Evolutionary conservation across 2,888 invertebrate genomes (phyloP).

Genomic region (Leptinotarsa rubiginosa): DNA sequence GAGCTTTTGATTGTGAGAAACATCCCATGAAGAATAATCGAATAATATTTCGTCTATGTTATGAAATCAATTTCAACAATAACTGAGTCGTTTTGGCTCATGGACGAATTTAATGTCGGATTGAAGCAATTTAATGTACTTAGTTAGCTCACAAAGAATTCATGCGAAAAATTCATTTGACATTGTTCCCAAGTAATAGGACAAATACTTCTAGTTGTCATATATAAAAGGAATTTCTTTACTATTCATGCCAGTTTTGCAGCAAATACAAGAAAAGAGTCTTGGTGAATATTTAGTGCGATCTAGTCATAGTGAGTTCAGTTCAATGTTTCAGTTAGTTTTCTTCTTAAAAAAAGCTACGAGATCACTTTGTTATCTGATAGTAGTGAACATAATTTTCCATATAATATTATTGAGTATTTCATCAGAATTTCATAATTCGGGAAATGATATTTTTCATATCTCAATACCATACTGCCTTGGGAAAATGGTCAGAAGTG

Average conservation of each 20-base stretch:
- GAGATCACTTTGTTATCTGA: too few species aligned
- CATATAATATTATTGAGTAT: too few species aligned
- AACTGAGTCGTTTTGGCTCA: conserved; percentile 36
- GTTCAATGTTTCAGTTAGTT: neutral
- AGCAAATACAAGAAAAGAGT: neutral
- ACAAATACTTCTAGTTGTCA: conserved; percentile 27
- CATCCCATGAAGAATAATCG: neutral
- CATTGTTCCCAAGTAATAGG: conserved; percentile 44
- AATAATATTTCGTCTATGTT: conserved; percentile 16
- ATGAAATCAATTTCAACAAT: conserved; percentile 14
- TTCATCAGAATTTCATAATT: too few species aligned
- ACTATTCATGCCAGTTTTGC: conserved; percentile 25
- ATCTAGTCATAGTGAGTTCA: neutral
- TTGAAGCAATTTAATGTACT: conserved; percentile 42
- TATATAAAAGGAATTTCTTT: conserved; percentile 40
- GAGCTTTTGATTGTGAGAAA: neutral
- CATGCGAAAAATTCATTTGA: conserved; percentile 54
- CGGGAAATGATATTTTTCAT: too few species aligned
- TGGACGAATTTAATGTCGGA: conserved; percentile 38
- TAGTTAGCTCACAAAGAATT: conserved; percentile 43
- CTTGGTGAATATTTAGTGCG: neutral
- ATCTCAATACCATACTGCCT: too few species aligned
- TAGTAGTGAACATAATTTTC: too few species aligned
- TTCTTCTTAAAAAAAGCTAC: neutral
- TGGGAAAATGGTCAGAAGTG: too few species aligned